Evolutionary conservation across 2,797 vertebrate species (phyloP), one percentile per base, ranked within the genome.

Genomic region (Cossypha niveicapilla): DNA sequence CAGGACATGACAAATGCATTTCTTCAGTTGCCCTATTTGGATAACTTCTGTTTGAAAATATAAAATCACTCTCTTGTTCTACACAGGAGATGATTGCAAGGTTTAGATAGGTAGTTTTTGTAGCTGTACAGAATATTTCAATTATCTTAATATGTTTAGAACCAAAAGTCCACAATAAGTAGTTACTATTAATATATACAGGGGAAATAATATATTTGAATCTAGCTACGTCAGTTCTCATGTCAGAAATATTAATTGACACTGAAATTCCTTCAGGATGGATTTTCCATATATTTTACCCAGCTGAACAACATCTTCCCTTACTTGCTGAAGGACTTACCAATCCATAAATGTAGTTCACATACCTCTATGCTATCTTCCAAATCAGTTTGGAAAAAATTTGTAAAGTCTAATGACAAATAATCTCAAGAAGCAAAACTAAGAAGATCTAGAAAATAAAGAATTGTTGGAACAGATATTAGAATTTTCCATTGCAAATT

Each of bases 401-500:
- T 13, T 79, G 7, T 67, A 19, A 90, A 47, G n/a, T 86, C 32
- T 70, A 92, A 78, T 67, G 47, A 73, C 53, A 95, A 95, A 80
- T 71, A 87, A 96, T 78, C 86, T 87, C 68, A 86, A 95, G 68
- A 70, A 13, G 41, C 28, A 92, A 92, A 94, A 96, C 70, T 65
- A 89, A 86, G 93, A 88, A 79, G 65, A 94, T 88, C 91, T 95
- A 96, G 95, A 95, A 97, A 96, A 96, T 90, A 94, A 96, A 95
- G 90, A 97, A 94, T 25, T 65, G 34, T 89, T 97, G 96, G 92
- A 96, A 95, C 63, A 95, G 85, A 96, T 94, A 96, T 93, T 86
- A 95, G 96, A 96, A 94, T 96, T 95, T 97, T 96, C 97, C 96
- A 88, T 93, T 93, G 82, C 92, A 96, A 96, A 97, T 97, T 97